Percentiles rank a stretch among this genome's conserved stretches.
phyloP scores from a whole-genome alignment of 1,140 invertebrate genomes.

The Aphelenchoides avenae region DNA sequence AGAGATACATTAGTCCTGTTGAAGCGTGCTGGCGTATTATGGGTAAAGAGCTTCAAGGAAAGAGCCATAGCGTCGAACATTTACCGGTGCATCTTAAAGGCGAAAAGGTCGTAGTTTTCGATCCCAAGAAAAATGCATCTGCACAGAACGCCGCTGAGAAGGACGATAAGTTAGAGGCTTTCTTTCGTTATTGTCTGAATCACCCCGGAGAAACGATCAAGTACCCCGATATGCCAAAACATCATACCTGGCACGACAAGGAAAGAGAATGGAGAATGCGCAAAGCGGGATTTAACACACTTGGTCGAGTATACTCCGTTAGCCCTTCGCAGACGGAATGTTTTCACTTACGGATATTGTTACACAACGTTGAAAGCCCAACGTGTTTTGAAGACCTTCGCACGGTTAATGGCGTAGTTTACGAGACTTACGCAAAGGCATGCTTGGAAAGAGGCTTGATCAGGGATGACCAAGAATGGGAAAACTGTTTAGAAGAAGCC shows the following conservation, averaged over 20 bases:
- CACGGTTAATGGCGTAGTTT: conserved; percentile 17
- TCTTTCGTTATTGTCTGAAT: neutral
- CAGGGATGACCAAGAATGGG: conserved; percentile 24
- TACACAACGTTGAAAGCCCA: conserved; percentile 6
- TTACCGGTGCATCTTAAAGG: conserved; percentile 18
- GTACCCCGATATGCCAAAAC: too few species aligned
- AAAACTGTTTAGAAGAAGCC: conserved; percentile 25
- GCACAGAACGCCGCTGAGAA: too few species aligned
- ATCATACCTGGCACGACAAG: conserved; percentile 16
- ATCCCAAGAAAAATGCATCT: too few species aligned
- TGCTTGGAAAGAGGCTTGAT: conserved; percentile 26
- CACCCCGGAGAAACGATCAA: neutral
- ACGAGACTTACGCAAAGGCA: conserved; percentile 15
- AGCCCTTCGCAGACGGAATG: conserved; percentile 4
- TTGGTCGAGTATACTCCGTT: conserved; percentile 23
- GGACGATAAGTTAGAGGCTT: conserved; percentile 14
- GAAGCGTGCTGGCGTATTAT: conserved; percentile 28
- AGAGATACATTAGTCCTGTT: conserved; percentile 21
- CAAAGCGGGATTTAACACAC: conserved; percentile 6
- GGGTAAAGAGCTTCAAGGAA: conserved; percentile 17
- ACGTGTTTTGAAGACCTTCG: conserved; percentile 20
- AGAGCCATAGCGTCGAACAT: neutral
- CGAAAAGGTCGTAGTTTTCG: conserved; percentile 18
- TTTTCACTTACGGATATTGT: conserved; percentile 23
- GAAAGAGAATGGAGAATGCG: conserved; percentile 18